Evolutionary conservation across 2,888 invertebrate genomes (phyloP).

Genomic region (Baccha elongata): DNA sequence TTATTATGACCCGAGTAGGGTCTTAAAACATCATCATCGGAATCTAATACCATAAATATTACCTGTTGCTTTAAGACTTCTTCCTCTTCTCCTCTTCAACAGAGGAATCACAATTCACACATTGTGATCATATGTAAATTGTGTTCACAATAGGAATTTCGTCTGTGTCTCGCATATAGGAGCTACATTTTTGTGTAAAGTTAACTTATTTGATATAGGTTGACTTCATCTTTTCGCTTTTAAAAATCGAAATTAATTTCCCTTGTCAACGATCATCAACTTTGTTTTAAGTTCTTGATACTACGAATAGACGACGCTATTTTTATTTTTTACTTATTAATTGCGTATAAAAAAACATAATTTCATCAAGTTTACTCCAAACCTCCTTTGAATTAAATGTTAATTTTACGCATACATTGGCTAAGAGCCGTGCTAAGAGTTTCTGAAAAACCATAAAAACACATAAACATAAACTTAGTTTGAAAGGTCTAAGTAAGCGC

Average conservation of each 20-base stretch:
- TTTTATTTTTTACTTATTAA: background rate
- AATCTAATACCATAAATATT: no score
- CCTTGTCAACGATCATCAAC: slow-evolving; percentile 62
- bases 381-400: slow-evolving; percentile 61
- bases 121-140: no score
- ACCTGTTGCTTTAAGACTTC: no score
- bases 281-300: slow-evolving; percentile 48
- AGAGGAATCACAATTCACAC: no score
- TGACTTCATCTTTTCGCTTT: slow-evolving; percentile 46
- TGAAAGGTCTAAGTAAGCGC: slow-evolving; percentile 1
- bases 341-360: slow-evolving; percentile 27
- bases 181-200: no score
- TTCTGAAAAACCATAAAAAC: background rate
- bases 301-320: slow-evolving; percentile 3
- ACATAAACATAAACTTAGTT: slow-evolving; percentile 55
- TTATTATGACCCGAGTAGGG: no score
- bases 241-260: slow-evolving; percentile 62
- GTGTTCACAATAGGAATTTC: no score
- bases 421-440: slow-evolving; percentile 38
- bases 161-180: no score
- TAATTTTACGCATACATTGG: slow-evolving; percentile 46
- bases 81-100: no score
- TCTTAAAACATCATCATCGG: no score
- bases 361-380: background rate
- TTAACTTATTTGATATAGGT: slow-evolving; percentile 6